Percentiles rank a stretch among this genome's conserved stretches.
Evolutionary conservation across 2,113 vertebrate genomes (phyloP).

Genomic region (Deroptyus accipitrinus): DNA sequence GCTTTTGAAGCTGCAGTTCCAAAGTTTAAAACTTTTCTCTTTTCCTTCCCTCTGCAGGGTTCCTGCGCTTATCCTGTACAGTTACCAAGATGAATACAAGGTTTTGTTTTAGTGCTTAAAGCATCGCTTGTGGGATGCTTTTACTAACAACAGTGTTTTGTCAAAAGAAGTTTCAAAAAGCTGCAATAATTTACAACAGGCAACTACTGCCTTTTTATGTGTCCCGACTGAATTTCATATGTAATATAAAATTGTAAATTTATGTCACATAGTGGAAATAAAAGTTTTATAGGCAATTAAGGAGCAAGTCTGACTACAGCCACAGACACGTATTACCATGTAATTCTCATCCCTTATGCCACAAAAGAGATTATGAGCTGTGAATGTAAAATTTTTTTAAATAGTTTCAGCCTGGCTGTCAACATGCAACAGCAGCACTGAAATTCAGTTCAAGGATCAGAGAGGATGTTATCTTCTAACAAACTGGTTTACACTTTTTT

Average conservation of each 20-base stretch:
- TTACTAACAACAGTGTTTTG: not conserved
- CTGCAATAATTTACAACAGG: not conserved
- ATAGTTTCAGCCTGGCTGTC: not conserved
- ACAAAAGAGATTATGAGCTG: not conserved
- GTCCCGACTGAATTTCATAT: not conserved
- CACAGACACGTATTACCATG: not conserved
- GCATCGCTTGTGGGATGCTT: not conserved
- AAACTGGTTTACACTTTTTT: not conserved
- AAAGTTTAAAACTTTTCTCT: not conserved
- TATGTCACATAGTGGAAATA: not conserved
- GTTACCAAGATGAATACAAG: conserved; percentile 94
- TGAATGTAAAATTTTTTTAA: not conserved
- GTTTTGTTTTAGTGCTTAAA: conserved; percentile 81
- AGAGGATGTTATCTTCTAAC: not conserved
- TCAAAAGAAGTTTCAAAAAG: not conserved
- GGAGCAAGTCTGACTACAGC: not conserved
- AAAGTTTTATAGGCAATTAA: not conserved
- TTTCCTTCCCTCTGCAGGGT: conserved; percentile 78
- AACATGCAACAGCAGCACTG: not conserved
- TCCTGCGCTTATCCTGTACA: conserved; percentile 89
- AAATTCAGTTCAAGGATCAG: not conserved
- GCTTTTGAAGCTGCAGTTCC: not conserved
- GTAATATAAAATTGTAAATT: not conserved
- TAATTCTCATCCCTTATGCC: not conserved
- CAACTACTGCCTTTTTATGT: not conserved